Base-by-base conservation (phyloP, 2,113 vertebrate genomes). In the Nicator chloris region DNA sequence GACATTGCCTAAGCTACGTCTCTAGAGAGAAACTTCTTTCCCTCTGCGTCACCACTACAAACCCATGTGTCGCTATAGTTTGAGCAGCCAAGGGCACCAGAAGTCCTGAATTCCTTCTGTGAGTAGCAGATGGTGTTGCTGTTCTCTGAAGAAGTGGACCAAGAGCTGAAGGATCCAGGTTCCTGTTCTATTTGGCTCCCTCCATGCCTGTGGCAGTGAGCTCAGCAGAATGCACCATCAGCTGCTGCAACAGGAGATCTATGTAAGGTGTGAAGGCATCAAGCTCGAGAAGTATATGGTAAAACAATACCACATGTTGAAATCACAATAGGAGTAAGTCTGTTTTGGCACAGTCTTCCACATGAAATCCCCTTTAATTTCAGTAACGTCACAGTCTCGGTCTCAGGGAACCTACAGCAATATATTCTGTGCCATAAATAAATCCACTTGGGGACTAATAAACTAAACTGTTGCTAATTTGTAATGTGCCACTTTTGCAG, bases 381-480 rank as follows among this genome's bases (percentile, higher is more conserved):
- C 82, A 26, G 93, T 96, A 95, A 97, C 66, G 22, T 98, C 95
- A 97, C 93, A 65, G 45, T 83, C 93, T 82, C 1, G 0, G 89
- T 93, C 93, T 95, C 93, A 69, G 88, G 76, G 94, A 96, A 96
- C 86, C 86, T 93, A 89, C 92, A 96, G 86, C 90, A 97, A 95
- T 97, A 97, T 97, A 97, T 97, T 96, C 93, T 97, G 65, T 94
- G 84, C 96, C 90, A 86, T 97, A 96, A 97, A 97, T 96, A 94
- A 96, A 96, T 82, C 83, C 91, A 93, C 94, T 93, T 44, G 77
- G 95, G 97, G 94, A 86, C 91, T 96, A 94, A 94, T 97, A 97
- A 97, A 97, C 75, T 70, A 95, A 97, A 95, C 95, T 94, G 69
- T 94, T 97, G 92, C 96, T 97, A 97, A 97, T 98, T 96, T 97